These are phyloP conservation scores for Dynastes maya DNA, from an alignment of 2,888 invertebrate genomes.

Conservation along the genomic window DNA sequence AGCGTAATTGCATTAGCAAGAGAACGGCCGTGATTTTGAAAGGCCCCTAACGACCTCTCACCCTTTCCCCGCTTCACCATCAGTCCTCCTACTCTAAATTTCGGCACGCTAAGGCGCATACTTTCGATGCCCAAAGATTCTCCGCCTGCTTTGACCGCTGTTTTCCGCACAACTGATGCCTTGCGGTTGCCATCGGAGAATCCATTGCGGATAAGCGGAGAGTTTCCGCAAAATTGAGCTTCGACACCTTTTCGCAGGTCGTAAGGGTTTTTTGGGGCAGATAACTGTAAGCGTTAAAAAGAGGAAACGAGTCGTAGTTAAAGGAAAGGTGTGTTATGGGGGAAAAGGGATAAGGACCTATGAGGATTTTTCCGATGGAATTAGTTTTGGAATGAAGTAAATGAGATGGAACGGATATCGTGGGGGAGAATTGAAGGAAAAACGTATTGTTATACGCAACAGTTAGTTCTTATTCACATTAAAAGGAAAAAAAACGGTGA, in stretches of 20 bases:
- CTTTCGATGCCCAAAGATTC: neutral
- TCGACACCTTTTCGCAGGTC: constrained; percentile 16
- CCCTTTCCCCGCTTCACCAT: neutral
- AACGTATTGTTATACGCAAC: no score
- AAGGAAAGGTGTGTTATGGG: no score
- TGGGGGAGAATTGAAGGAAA: no score
- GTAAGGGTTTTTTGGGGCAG: neutral
- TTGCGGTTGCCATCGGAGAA: neutral
- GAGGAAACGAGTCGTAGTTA: no score
- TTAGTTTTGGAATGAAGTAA: no score
- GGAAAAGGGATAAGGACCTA: no score
- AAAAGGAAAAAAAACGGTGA: no score
- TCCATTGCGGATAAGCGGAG: neutral
- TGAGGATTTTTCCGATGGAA: no score
- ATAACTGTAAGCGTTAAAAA: no score
- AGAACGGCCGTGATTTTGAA: constrained; percentile 52
- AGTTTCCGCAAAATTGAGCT: constrained; percentile 27
- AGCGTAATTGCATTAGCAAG: constrained; percentile 55
- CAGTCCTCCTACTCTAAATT: neutral
- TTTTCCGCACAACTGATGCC: neutral
- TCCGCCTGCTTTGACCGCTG: constrained; percentile 2
- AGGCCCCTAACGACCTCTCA: neutral
- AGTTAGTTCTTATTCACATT: no score
- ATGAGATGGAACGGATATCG: no score
- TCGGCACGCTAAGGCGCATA: neutral